Evolutionary conservation across 2,888 invertebrate genomes (phyloP).

Genomic region (Flexamia atlantica): DNA sequence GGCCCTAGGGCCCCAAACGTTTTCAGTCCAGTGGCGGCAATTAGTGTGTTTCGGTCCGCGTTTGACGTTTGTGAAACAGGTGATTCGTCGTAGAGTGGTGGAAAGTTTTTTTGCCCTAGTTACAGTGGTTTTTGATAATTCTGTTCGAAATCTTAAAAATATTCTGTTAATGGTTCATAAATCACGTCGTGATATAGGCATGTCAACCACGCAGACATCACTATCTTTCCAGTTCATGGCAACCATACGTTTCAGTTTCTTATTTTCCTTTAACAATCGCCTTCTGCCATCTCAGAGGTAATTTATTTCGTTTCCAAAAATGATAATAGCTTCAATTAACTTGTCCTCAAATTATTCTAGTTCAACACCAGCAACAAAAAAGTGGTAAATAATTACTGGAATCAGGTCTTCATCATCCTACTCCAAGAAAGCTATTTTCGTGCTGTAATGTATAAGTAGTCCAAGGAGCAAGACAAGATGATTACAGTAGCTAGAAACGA

Average conservation of each 20-base stretch:
- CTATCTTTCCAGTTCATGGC: constrained; percentile 8
- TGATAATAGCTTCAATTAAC: not conserved
- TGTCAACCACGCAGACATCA: no score
- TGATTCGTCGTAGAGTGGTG: no score
- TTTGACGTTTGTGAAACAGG: no score
- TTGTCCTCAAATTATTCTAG: not conserved
- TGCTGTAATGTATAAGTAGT: not conserved
- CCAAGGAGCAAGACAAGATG: not conserved
- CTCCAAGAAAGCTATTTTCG: not conserved
- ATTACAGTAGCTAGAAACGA: not conserved
- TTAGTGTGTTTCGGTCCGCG: no score
- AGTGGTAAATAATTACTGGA: not conserved
- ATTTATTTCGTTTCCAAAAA: not conserved
- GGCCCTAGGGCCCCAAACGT: no score
- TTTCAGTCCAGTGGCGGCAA: no score
- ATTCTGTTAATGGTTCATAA: no score
- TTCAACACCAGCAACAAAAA: not conserved
- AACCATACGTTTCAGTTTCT: not conserved
- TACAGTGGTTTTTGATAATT: no score
- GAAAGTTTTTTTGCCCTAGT: no score
- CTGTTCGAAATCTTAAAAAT: no score
- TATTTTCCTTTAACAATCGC: not conserved
- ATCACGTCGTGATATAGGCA: not conserved
- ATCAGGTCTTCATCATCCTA: not conserved
- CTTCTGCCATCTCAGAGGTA: no score